Base-by-base conservation (phyloP, 2,113 vertebrate genomes). In the Sardina pilchardus region DNA sequence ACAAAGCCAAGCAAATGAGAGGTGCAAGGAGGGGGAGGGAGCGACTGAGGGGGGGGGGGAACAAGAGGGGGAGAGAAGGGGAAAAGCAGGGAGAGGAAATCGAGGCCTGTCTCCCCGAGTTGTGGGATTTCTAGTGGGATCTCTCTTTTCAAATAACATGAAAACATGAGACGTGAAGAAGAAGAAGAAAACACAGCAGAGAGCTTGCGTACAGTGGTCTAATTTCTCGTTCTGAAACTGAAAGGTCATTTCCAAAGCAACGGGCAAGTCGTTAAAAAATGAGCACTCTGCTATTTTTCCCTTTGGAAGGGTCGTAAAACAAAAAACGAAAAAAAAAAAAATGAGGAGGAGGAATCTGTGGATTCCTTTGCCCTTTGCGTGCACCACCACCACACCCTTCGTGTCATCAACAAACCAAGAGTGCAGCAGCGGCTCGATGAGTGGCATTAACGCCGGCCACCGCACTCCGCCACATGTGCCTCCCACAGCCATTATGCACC, bases 11-110 rank as follows among this genome's bases (percentile, higher is more conserved):
- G 71, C 39, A 45, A 71, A 78, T 59, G 30, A 30, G 83, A 71
- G 83, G 36, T 83, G 47, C 81, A 86, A 4, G 59, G 26, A 9
- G 42, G 45, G 59, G 86, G 86, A n/a, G 81, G 1, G 47, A 85
- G 82, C 84, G 82, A 67, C 39, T 34, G 59, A 75, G 47, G 30
- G 44, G 87, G 21, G 53, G 53, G 87, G 21, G 53, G 53, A 82
- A 42, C 19, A 67, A 39, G 78, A 87, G 84, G 19, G 43, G 47
- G 42, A 78, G 36, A 36, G 45, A 83, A 78, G 43, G 78, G 17
- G 7, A 39, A 24, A 56, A 59, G 45, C 4, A 47, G 21, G 47
- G 81, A 17, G 86, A 87, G 81, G 85, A 86, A 78, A 78, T 78
- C 48, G 84, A 82, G 56, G 30, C 30, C 30, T 34, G 30, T 78